phyloP scores from a whole-genome alignment of 2,113 vertebrate species.

The Telmatochromis bifrenatus region DNA sequence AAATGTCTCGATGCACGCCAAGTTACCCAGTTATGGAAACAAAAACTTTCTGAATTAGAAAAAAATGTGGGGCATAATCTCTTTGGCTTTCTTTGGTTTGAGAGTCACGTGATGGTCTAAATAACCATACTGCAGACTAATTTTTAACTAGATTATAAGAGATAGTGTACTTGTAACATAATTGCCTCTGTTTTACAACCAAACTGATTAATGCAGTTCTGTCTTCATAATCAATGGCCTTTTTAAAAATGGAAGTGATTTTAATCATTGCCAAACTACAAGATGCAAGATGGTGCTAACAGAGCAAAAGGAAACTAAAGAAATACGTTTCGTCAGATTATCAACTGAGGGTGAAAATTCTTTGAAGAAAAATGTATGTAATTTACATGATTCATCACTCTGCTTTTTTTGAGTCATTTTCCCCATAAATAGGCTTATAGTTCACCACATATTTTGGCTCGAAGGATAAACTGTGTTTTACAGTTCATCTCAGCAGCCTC shows the following conservation, averaged over 20 bases:
- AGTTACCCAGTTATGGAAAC: not conserved
- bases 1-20: accelerated
- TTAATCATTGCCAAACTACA: not conserved
- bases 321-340: not conserved
- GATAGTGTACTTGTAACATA: not conserved
- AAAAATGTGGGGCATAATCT: not conserved
- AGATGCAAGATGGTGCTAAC: not conserved
- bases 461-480: not conserved
- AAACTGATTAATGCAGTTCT: not conserved
- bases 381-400: not conserved
- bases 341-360: not conserved
- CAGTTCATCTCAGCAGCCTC: not conserved
- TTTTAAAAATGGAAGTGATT: not conserved
- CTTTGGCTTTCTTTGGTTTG: not conserved
- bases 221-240: not conserved
- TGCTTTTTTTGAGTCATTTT: not conserved
- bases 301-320: not conserved
- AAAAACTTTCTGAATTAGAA: not conserved
- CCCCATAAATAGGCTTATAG: not conserved
- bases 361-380: not conserved
- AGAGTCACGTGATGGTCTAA: accelerated
- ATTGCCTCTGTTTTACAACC: not conserved
- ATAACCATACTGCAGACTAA: not conserved
- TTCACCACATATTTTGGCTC: not conserved
- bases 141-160: not conserved